Conservation (phyloP, 2,113 vertebrate species). For the Lycaon pictus region DNA sequence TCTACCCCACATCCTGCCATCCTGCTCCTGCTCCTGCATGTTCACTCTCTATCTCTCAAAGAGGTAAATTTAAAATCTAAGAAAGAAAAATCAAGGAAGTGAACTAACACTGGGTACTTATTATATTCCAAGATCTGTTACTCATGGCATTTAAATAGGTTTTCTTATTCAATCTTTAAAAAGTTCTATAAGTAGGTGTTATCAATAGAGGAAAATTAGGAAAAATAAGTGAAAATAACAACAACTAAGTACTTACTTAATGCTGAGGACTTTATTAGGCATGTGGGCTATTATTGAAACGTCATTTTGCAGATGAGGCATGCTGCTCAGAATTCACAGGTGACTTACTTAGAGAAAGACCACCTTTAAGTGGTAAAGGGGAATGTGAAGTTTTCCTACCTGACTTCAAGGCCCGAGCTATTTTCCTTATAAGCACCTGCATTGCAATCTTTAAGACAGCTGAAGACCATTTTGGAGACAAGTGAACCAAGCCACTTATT, state of each 20-base stretch:
- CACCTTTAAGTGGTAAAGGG: background rate
- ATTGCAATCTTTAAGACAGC: background rate
- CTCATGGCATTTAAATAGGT: background rate
- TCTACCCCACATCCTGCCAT: background rate
- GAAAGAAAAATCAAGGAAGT: background rate
- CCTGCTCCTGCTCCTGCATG: background rate
- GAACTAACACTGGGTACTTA: background rate
- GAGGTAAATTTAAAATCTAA: too few relatives aligned
- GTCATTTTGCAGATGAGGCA: background rate
- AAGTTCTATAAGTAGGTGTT: background rate
- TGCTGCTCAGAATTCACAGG: background rate
- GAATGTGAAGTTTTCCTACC: background rate
- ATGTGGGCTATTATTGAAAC: background rate
- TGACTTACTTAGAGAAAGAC: background rate
- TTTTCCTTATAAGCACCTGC: background rate
- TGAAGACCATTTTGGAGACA: background rate
- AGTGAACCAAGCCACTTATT: background rate
- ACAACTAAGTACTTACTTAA: background rate
- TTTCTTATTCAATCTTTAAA: background rate
- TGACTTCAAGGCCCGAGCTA: background rate
- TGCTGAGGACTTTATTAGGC: background rate
- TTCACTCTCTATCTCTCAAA: background rate
- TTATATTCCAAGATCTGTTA: background rate
- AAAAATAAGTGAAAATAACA: constrained; percentile 4
- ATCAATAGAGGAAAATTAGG: background rate